phyloP scores from a whole-genome alignment of 2,113 vertebrate genomes.

The Micronycteris hirsuta region DNA sequence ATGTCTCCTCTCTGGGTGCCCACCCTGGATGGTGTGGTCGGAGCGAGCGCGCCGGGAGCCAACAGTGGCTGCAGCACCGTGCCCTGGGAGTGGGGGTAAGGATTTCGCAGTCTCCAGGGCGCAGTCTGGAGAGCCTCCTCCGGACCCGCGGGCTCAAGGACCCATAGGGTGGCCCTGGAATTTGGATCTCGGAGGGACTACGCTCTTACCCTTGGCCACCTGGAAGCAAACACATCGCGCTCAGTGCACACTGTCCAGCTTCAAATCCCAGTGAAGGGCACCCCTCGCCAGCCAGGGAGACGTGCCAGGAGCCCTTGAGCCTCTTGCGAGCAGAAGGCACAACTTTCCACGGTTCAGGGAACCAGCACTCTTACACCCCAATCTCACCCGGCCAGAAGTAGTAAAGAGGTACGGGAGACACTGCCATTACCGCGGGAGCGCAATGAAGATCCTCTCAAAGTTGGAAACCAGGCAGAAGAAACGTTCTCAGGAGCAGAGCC shows the following conservation, averaged over 20 bases:
- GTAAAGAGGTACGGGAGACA: background rate
- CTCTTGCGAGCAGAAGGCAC: background rate
- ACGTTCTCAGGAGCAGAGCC: background rate
- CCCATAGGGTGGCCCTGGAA: background rate
- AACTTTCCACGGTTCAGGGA: conserved; percentile 47
- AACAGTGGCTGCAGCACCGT: too few species aligned
- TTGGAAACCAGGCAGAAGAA: conserved; percentile 17
- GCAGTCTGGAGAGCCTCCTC: background rate
- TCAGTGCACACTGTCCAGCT: background rate
- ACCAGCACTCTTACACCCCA: background rate
- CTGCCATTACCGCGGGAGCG: background rate
- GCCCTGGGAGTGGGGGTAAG: background rate
- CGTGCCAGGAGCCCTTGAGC: background rate
- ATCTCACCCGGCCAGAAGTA: background rate
- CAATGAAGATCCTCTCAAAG: conserved; percentile 32
- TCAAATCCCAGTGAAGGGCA: background rate
- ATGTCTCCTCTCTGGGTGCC: background rate
- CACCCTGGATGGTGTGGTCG: background rate
- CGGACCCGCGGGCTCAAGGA: background rate
- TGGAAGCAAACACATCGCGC: background rate
- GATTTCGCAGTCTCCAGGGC: background rate
- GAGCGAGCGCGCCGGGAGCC: too few species aligned
- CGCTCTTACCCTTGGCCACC: background rate
- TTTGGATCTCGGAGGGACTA: background rate
- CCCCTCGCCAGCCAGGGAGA: background rate